Base-by-base conservation (phyloP, 37 sponge, comb jelly and placozoan species). In the Hexactinellida sp. region DNA sequence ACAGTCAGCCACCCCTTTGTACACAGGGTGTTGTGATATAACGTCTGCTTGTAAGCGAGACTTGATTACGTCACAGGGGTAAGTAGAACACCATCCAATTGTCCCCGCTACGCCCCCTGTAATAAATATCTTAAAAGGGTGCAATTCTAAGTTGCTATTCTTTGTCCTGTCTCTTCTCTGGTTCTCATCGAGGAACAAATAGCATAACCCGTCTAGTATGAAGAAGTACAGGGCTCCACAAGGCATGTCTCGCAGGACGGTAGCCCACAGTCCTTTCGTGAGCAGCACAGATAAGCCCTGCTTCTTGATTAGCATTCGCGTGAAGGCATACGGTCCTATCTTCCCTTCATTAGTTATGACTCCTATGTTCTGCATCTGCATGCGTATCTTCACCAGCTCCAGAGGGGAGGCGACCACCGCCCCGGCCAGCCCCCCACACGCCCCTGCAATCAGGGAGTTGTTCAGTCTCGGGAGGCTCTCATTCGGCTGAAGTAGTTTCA, bases 11-110 rank as follows among this genome's bases (percentile, higher is more conserved):
- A 85, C 41, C 24, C 91, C 89, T 21, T 13, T 83, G 82, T 96
- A 96, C 63, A 71, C 85, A 35, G 13, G n/a, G 1, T 32, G 34
- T 0, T 54, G 86, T 82, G 36, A 41, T 38, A 92, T 85, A 0
- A 92, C 92, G n/a, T 96, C 94, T 30, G 88, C 88, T 41, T 96
- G 96, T 16, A 93, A 23, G 36, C 94, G 83, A 24, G 96, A 92
- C 82, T 96, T 96, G 25, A 93, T 86, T 0, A 96, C 92, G 83
- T 96, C 96, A n/a, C 93, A 28, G 0, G 96, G 96, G 83, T 93
- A 96, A 0, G 84, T 39, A 0, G 84, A 21, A 28, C 88, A 5
- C 96, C 96, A 96, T 0, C 82, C 85, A 23, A 55, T 21, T 0
- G 84, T 85, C 0, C 96, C 96, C 52, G 89, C 76, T 13, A 91